Base-by-base conservation (phyloP, 2,888 invertebrate genomes). In the Eupithecia inturbata region DNA sequence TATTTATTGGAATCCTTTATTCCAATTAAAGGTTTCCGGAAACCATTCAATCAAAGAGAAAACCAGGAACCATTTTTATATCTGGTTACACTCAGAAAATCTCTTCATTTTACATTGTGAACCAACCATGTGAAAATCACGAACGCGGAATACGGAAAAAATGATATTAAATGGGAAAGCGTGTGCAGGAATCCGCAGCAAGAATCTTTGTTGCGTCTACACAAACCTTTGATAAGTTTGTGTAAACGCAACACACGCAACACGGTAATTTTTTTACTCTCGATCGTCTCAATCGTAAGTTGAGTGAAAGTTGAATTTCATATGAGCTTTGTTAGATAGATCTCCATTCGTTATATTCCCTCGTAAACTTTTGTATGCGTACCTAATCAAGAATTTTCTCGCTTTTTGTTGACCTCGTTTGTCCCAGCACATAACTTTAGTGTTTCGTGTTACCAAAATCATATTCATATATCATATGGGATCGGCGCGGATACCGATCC, bases 401-500 rank as follows among this genome's bases (percentile, higher is more conserved):
- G 60, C 31, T n/a, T n/a, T 70, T 53, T 64, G 63, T 70, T 70
- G 53, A 70, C 70, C 64, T 70, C 70, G 53, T 70, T 70, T 70
- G 68, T 68, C 36, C 41, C 68, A 26, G 68, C 33, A 68, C 60
- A 68, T 14, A 39, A 68, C n/a, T 49, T 45, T 28, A 67, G 64
- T 64, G 19, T 62, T 62, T 31, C 19, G 31, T 31, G 60, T 62
- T 22, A 53, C 12, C 22, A 53, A 53, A 53, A 19, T 53, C 7
- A 22, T 26, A 22, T 26, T 57, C n/a, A n/a, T n/a, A n/a, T n/a
- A n/a, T n/a, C n/a, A 14, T 26, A n/a, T 57, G 57, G 26, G 26
- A 57, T 53, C 22, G 22, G 53, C 53, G 26, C 10, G 53, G n/a
- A 53, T 22, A 53, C 22, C 10, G n/a, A n/a, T 22, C 53, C 22